These are phyloP conservation scores for Helicoverpa assulta DNA, from an alignment of 2,888 invertebrate species.

Conservation along the genomic window DNA sequence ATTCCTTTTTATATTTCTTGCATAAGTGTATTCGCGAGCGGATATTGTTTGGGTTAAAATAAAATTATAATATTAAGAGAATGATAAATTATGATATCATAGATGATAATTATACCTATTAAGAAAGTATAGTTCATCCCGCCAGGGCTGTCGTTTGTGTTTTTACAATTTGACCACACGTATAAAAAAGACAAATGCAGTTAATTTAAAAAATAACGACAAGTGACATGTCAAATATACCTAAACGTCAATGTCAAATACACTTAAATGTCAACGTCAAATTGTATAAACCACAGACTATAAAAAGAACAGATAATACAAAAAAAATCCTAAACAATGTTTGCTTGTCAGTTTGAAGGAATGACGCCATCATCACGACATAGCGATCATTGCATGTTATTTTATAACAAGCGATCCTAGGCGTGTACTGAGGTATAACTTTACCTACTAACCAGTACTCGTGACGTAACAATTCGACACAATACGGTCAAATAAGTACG, in stretches of 20 bases:
- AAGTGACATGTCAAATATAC: too few relatives aligned
- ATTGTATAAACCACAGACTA: slow-evolving; percentile 46
- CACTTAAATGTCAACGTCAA: slow-evolving; percentile 24
- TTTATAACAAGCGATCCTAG: slow-evolving; percentile 28
- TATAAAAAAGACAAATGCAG: neutral
- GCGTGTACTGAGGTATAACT: too few relatives aligned
- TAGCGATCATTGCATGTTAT: slow-evolving; percentile 69
- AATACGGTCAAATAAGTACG: too few relatives aligned
- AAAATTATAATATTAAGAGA: slow-evolving; percentile 45
- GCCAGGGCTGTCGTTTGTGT: slow-evolving; percentile 25
- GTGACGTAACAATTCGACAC: too few relatives aligned
- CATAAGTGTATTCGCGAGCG: slow-evolving; percentile 63
- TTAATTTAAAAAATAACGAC: slow-evolving; percentile 9
- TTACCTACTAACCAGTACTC: too few relatives aligned
- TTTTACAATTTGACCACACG: slow-evolving; percentile 51
- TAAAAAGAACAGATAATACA: slow-evolving; percentile 21
- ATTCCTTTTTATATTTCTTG: slow-evolving; percentile 63
- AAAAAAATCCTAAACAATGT: slow-evolving; percentile 54
- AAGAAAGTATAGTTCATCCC: slow-evolving; percentile 40
- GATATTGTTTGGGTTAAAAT: slow-evolving; percentile 62
- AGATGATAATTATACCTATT: slow-evolving; percentile 56
- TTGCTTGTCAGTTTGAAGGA: slow-evolving; percentile 42
- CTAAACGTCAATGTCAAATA: neutral
- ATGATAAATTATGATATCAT: slow-evolving; percentile 61
- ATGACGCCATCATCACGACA: slow-evolving; percentile 50